Conservation (phyloP, 2,888 invertebrate species). For the Drosophila mulleri region DNA sequence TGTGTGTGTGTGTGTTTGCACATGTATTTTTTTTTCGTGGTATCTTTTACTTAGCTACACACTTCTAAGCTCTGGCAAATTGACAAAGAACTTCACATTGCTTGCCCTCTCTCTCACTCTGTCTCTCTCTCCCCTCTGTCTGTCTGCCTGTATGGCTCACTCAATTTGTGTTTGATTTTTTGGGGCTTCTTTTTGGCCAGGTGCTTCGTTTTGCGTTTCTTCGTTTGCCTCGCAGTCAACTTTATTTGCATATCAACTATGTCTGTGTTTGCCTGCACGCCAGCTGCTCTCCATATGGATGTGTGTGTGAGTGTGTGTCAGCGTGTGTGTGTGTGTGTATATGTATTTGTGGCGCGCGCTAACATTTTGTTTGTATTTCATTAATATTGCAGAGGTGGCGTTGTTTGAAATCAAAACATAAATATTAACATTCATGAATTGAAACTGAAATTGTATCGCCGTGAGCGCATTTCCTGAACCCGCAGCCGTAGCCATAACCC, state of each 20-base stretch:
- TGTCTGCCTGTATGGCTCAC: constrained; percentile 18
- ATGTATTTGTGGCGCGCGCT: constrained; percentile 58
- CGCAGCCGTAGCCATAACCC: constrained; percentile 8
- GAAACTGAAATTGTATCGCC: constrained; percentile 78
- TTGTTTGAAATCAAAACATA: constrained; percentile 83
- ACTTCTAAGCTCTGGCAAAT: constrained; percentile 77
- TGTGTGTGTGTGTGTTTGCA: constrained; percentile 23
- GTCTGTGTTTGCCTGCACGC: constrained; percentile 49
- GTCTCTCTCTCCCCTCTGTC: neutral
- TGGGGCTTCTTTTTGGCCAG: constrained; percentile 67
- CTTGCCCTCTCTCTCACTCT: constrained; percentile 5
- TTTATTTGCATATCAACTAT: constrained; percentile 80
- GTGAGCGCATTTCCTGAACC: constrained; percentile 69
- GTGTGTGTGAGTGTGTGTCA: constrained; percentile 14
- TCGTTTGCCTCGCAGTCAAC: constrained; percentile 61
- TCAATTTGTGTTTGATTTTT: constrained; percentile 58
- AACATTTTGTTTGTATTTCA: constrained; percentile 82
- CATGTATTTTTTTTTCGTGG: constrained; percentile 31
- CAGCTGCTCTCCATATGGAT: constrained; percentile 12
- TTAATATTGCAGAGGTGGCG: constrained; percentile 82
- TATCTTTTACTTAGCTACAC: constrained; percentile 72
- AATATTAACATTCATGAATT: constrained; percentile 83
- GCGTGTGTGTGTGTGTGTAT: constrained; percentile 30
- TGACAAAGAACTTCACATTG: constrained; percentile 73
- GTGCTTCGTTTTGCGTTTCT: constrained; percentile 52